A percentile compares a stretch with the other conserved stretches of the same genome.
Conservation (phyloP, 2,113 vertebrate species). For the Seriola dumerili region DNA sequence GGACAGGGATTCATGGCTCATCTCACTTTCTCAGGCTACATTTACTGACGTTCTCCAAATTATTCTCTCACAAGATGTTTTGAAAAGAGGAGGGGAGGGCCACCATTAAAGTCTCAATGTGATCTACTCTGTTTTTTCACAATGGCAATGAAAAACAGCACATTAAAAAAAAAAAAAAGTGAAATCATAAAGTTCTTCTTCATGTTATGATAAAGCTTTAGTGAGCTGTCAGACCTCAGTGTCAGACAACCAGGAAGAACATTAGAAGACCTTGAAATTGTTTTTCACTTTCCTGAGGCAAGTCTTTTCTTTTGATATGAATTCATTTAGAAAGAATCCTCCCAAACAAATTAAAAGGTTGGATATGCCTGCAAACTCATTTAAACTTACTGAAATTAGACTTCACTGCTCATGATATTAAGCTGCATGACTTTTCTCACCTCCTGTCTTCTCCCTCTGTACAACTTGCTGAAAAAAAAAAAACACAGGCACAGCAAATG, state of each 20-base stretch:
- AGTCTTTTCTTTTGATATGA: conserved; percentile 29
- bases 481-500: not conserved
- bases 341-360: conserved; percentile 49
- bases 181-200: conserved; percentile 43
- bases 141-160: conserved; percentile 29
- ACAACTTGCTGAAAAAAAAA: not conserved
- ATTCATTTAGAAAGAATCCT: conserved; percentile 21
- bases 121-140: conserved; percentile 46
- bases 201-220: conserved; percentile 34
- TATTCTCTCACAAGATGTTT: conserved; percentile 28
- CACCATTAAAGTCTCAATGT: conserved; percentile 41
- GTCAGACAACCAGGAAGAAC: conserved; percentile 18
- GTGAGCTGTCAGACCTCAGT: conserved; percentile 6
- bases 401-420: conserved; percentile 11
- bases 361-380: conserved; percentile 28
- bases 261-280: conserved; percentile 38
- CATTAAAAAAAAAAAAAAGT: conserved; percentile 41
- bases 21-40: conserved; percentile 30
- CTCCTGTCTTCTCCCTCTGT: not conserved
- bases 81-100: not conserved
- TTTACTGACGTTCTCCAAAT: conserved; percentile 46
- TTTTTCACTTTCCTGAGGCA: conserved; percentile 36
- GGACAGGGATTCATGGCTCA: conserved; percentile 35
- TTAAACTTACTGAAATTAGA: conserved; percentile 33
- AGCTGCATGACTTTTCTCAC: not conserved